Evolutionary conservation across 2,113 vertebrate genomes (phyloP), one percentile per base, ranked within the genome.

Genomic region (Urocitellus parryii): DNA sequence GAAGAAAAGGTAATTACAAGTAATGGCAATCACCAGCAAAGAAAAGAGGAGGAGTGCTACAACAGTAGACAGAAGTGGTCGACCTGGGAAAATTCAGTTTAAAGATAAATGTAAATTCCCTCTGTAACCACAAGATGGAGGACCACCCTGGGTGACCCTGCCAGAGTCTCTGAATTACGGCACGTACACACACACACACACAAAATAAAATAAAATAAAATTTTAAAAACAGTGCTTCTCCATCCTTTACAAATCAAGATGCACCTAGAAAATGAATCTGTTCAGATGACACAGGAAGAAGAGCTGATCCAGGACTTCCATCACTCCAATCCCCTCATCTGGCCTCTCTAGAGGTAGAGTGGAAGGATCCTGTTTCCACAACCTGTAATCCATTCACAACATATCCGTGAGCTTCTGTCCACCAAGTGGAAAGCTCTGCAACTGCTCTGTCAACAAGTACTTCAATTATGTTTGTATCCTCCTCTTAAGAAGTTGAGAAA

Each of bases 301-400:
- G 74, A 89, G 73, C 32, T 74, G 45, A 83, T 8, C 10, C 61
- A 84, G 65, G 51, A 45, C 8, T 34, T 84, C 72, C 74, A 18
- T 45, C 85, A 79, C 37, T 37, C 24, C 80, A 90, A 53, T 16
- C 58, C 58, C 20, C 48, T 53, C 17, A 20, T 20, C 68, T 53
- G n/a, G n/a, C 39, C 84, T 85, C 37, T 78, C 56, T 63, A 27
- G 48, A 53, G 61, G 24, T 20, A n/a, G 32, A 42, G 51, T 29
- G 32, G 17, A 73, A 32, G 34, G 27, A 81, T 39, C 65, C 2
- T 37, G 81, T 37, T 63, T 87, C 67, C 74, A 90, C 27, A 94
- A 53, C 29, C 79, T 94, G 93, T 86, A 51, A 61, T 77, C 80
- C 83, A 89, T 80, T 65, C 82, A 77, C 29, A 67, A 74, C 56